Evolutionary conservation across 2,888 invertebrate species (phyloP), one percentile per base, ranked within the genome.

Genomic region (Drosophila setosimentum): DNA sequence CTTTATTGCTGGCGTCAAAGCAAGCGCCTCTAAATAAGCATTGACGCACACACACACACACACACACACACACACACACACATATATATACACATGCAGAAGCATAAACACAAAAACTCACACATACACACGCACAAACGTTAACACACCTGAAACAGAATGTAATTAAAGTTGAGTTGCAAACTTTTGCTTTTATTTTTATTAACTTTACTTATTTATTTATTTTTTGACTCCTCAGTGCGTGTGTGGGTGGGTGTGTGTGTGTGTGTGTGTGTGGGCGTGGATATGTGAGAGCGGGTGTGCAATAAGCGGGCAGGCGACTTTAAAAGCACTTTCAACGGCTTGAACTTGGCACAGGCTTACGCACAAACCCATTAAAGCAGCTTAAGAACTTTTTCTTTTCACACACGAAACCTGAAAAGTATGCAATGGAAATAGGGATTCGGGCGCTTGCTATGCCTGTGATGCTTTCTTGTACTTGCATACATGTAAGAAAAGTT

Each of bases 141-240:
- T 59, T 35, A 50, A 63, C 65, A 75, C 68, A 81, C 78, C 78
- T 78, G 82, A 66, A 78, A 71, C 74, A 89, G 85, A 86, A 86
- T 89, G 89, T 86, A 86, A 86, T 86, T 86, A 86, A 85, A 86
- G 90, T 86, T 90, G 89, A 90, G 89, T 75, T 88, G 90, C 80
- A 68, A 90, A 86, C 83, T 90, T 86, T 90, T 84, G 78, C 90
- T 88, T 89, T 90, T 90, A 86, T 86, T 86, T 89, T 83, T 89
- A 86, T 86, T 79, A 80, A 80, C 83, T 80, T 80, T 82, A 80
- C 83, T 86, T 86, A 90, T 86, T 86, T 85, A 85, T 84, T 84
- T 87, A 87, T 85, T 78, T 90, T 86, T 70, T 59, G 68, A 58
- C 69, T 82, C 55, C 54, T 58, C 40, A 37, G 49, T 30, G 27